Evolutionary conservation across 92 coral and sea anemone species (phyloP).

Genomic region (Parazoanthus darwini): DNA sequence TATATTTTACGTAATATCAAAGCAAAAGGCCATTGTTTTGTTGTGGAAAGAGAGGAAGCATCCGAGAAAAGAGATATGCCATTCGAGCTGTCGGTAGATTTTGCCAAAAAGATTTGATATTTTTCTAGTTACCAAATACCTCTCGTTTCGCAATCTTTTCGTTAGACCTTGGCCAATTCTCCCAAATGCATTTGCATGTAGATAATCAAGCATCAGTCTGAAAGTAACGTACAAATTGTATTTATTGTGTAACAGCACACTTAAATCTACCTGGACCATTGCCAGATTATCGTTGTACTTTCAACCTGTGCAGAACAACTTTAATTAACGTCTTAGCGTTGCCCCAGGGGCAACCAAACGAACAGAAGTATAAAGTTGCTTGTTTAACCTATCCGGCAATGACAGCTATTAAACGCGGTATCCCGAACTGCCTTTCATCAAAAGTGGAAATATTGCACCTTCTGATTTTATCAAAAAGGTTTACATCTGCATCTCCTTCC

Average conservation of each 20-base stretch:
- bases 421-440: constrained; percentile 19
- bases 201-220: neutral
- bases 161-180: neutral
- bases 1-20: neutral
- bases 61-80: neutral
- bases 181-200: neutral
- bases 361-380: constrained; percentile 19
- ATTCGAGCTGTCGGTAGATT: neutral
- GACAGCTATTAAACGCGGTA: constrained; percentile 16
- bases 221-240: neutral
- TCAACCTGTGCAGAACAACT: constrained; percentile 12
- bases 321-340: neutral
- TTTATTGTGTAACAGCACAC: constrained; percentile 39
- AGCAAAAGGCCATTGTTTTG: neutral
- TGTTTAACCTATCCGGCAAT: constrained; percentile 1
- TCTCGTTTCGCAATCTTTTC: neutral
- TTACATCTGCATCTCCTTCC: neutral
- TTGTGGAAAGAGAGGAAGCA: neutral
- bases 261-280: constrained; percentile 23
- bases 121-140: neutral
- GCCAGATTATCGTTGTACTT: constrained; percentile 31
- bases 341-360: constrained; percentile 13
- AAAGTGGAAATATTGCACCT: neutral
- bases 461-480: constrained; percentile 13
- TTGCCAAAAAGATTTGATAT: neutral